Percentiles rank a stretch among this genome's conserved stretches.
These are phyloP conservation scores for Hapalemur alaotrensis DNA, from an alignment of 2,797 vertebrate genomes.

Conservation along the genomic window DNA sequence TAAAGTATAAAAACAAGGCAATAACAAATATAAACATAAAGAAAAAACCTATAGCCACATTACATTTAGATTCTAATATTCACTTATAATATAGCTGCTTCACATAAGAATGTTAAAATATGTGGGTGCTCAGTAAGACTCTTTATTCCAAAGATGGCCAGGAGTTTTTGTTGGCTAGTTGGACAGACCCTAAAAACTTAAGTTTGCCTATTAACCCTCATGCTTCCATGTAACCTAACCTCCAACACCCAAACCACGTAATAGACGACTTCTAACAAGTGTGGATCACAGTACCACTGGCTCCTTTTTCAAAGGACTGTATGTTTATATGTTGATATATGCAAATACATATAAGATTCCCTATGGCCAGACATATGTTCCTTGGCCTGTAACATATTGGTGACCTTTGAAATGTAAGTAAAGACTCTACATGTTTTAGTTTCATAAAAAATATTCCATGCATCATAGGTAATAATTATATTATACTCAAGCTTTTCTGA, in stretches of 20 bases:
- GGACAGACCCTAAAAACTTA: background rate
- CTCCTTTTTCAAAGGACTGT: background rate
- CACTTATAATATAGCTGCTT: background rate
- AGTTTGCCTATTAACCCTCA: background rate
- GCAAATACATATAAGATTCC: background rate
- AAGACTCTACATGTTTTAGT: background rate
- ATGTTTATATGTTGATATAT: background rate
- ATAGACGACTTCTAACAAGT: background rate
- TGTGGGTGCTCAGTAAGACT: background rate
- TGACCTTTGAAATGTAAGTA: background rate
- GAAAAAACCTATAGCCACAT: background rate
- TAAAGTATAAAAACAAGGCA: background rate
- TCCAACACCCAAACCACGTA: background rate
- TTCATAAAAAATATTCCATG: background rate
- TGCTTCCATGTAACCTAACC: background rate
- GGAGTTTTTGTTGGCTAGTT: background rate
- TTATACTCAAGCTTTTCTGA: background rate
- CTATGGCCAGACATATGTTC: background rate
- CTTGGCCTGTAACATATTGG: background rate
- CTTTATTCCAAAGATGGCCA: background rate
- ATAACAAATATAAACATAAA: conserved; percentile 12
- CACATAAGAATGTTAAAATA: background rate
- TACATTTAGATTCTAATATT: background rate
- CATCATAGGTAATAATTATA: background rate
- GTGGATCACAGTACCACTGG: background rate